Percentiles rank a stretch among this genome's conserved stretches.
phyloP scores from a whole-genome alignment of 2,113 vertebrate genomes.

The Cebidichthys violaceus region DNA sequence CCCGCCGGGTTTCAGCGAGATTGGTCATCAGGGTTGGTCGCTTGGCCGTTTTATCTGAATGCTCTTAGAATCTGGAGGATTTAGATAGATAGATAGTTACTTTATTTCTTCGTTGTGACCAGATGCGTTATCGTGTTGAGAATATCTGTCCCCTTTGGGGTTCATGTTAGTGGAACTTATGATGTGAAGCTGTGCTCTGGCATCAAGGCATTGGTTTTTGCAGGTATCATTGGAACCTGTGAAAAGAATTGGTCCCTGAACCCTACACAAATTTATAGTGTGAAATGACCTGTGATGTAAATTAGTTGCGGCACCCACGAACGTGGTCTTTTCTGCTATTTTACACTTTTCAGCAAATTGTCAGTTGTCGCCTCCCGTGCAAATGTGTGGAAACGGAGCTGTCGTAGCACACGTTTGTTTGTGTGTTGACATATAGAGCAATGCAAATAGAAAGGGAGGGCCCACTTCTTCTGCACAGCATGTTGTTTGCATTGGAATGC shows the following conservation, averaged over 20 bases:
- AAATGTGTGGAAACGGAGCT: neutral
- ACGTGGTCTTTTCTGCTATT: neutral
- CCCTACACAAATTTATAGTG: neutral
- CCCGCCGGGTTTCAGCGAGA: slow-evolving; percentile 1
- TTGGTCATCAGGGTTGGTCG: slow-evolving; percentile 15
- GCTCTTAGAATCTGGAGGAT: neutral
- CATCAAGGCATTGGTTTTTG: neutral
- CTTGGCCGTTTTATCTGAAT: slow-evolving; percentile 9
- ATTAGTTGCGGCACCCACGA: neutral
- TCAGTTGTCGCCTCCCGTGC: neutral
- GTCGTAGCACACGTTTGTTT: neutral
- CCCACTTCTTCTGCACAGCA: neutral
- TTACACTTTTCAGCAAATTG: neutral
- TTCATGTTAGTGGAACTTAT: neutral
- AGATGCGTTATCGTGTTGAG: neutral
- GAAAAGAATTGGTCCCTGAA: neutral
- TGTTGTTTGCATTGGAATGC: neutral
- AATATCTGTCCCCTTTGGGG: neutral
- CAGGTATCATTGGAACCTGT: neutral
- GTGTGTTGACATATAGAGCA: neutral
- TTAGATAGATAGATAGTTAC: no score
- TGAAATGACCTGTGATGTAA: neutral
- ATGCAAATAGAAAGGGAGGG: neutral
- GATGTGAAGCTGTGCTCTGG: neutral
- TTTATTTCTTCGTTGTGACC: neutral